phyloP scores from a whole-genome alignment of 2,113 vertebrate species.

The Otocyon megalotis region DNA sequence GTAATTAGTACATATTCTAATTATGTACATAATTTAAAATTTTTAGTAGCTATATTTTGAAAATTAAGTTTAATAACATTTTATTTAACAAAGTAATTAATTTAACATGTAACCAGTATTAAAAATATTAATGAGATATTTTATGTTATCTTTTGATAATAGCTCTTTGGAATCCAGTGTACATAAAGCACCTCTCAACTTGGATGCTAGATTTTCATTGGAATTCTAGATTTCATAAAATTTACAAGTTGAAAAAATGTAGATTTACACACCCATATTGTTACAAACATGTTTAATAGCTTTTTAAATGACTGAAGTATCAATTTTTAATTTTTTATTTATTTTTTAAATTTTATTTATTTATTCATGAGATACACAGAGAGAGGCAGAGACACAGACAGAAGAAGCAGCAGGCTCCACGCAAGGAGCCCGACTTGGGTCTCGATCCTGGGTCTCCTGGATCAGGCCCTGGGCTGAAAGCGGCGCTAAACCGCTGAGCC shows the following conservation, averaged over 20 bases:
- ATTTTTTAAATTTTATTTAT: too few species aligned
- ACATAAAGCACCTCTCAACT: background rate
- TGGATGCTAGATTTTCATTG: background rate
- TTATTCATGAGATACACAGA: too few species aligned
- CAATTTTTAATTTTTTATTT: background rate
- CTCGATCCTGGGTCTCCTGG: too few species aligned
- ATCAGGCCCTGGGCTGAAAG: too few species aligned
- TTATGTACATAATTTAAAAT: background rate
- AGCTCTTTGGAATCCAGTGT: background rate
- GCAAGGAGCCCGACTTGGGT: too few species aligned
- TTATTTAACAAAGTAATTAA: background rate
- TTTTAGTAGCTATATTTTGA: slow-evolving; percentile 1
- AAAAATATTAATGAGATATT: background rate
- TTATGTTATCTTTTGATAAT: background rate
- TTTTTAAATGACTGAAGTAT: background rate
- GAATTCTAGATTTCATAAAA: slow-evolving; percentile 20
- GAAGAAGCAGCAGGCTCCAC: too few species aligned
- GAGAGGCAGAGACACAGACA: too few species aligned
- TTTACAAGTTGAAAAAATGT: background rate
- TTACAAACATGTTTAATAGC: background rate
- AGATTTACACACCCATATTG: background rate
- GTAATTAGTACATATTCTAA: background rate
- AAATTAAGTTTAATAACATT: slow-evolving; percentile 6
- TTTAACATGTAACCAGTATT: background rate
- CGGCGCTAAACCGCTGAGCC: too few species aligned